Evolutionary conservation across 2,113 vertebrate genomes (phyloP), one percentile per base, ranked within the genome.

Genomic region (Hippopotamus amphibius): DNA sequence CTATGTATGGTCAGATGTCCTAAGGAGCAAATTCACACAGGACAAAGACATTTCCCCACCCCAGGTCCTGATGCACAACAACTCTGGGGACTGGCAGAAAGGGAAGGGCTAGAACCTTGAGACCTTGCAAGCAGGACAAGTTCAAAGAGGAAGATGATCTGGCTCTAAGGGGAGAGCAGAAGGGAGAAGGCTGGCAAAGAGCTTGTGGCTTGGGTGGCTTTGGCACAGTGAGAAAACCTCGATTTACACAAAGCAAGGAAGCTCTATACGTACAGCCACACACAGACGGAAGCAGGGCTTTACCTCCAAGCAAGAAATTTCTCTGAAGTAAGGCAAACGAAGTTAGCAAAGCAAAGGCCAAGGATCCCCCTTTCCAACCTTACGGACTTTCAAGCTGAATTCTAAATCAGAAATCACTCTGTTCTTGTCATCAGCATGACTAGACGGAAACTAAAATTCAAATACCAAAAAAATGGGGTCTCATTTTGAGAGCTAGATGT

Each of bases 321-420:
- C 50, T 95, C 4, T 95, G 88, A 98, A 97, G 90, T 77, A 90
- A 95, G 48, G 53, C 48, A 53, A 86, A 90, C 28, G 53, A 94
- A 92, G 80, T 66, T 66, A 97, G 97, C 92, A 1, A 96, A 97
- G 96, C 94, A 88, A 93, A 96, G 88, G 96, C 43, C 59, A 92
- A 97, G 92, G 90, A 88, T 53, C 71, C 87, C 97, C 79, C 43
- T 96, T 81, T 95, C 80, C 85, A 90, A 76, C 41, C 48, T 48
- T 59, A 76, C 17, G 84, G 61, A 74, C 53, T 72, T 53, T 72
- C 71, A 71, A 94, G 69, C 76, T 30, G 76, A 69, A 80, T 53
- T 85, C 88, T 46, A 37, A 88, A 26, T 88, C 86, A 68, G 95
- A 93, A 48, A 43, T 61, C 69, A 72, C 59, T 92, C 74, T 86